A percentile compares a stretch with the other conserved stretches of the same genome.
Evolutionary conservation across 2,113 vertebrate genomes (phyloP).

Genomic region (Cariama cristata): DNA sequence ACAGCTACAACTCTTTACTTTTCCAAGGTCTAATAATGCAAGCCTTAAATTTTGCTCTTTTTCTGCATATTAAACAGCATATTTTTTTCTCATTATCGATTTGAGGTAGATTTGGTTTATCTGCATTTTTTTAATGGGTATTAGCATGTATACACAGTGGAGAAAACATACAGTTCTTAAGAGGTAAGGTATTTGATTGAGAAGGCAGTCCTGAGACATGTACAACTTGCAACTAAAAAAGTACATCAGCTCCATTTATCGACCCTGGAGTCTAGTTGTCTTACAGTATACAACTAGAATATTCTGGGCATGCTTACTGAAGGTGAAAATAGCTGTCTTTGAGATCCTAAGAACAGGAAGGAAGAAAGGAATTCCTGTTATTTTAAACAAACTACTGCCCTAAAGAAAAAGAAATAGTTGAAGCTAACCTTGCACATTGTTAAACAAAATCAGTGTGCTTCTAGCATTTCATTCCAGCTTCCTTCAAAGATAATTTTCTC

Average conservation of each 20-base stretch:
- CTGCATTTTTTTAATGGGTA: constrained; percentile 40
- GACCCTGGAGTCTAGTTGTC: not conserved
- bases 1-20: constrained; percentile 22
- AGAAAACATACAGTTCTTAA: constrained; percentile 57
- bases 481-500: not conserved
- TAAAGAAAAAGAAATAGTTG: not conserved
- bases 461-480: not conserved
- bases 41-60: constrained; percentile 41
- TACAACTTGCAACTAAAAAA: constrained; percentile 35
- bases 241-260: not conserved
- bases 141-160: constrained; percentile 54
- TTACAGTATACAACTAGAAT: not conserved
- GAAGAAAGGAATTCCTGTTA: not conserved
- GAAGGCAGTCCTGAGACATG: constrained; percentile 43
- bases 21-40: constrained; percentile 6
- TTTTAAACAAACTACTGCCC: not conserved
- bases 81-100: not conserved
- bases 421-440: not conserved
- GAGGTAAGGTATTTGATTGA: constrained; percentile 72
- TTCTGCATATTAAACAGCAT: constrained; percentile 10
- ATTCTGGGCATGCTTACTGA: not conserved
- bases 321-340: not conserved
- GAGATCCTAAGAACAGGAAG: constrained; percentile 9
- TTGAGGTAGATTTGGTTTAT: constrained; percentile 51
- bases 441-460: not conserved